Conservation (phyloP, 23 tunicate species). For the Trididemnum miniatum region DNA sequence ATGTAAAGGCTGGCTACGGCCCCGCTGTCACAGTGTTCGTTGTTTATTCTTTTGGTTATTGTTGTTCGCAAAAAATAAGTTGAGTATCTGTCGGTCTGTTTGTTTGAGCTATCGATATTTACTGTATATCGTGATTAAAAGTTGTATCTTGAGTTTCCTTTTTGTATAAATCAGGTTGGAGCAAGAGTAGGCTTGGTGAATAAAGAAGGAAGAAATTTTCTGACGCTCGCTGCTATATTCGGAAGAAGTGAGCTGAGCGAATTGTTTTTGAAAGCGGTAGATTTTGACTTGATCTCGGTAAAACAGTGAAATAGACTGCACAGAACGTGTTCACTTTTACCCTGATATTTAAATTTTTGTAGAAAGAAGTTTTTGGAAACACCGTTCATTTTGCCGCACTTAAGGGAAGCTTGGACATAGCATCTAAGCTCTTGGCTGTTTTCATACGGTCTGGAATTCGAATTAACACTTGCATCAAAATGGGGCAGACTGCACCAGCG, state of each 20-base stretch:
- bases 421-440: conserved; percentile 10
- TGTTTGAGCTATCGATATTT: no score
- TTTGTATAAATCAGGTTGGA: conserved; percentile 72
- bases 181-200: conserved; percentile 68
- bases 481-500: conserved; percentile 32
- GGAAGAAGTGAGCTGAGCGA: conserved; percentile 36
- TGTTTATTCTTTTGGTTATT: no score
- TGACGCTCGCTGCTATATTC: conserved; percentile 55
- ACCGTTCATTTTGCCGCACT: conserved; percentile 64
- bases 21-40: no score
- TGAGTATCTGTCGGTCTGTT: no score
- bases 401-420: conserved; percentile 4
- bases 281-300: conserved; percentile 58
- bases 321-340: no score
- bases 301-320: no score
- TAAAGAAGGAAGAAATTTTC: conserved; percentile 49
- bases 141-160: no score
- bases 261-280: conserved; percentile 59
- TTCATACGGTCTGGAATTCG: not conserved
- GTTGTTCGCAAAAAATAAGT: no score
- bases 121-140: no score
- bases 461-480: conserved; percentile 16
- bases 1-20: no score
- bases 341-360: no score
- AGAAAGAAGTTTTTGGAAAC: conserved; percentile 59